Percentiles rank a stretch among this genome's conserved stretches.
phyloP scores from a whole-genome alignment of 2,113 vertebrate species.

The Leptobrachium ailaonicum region DNA sequence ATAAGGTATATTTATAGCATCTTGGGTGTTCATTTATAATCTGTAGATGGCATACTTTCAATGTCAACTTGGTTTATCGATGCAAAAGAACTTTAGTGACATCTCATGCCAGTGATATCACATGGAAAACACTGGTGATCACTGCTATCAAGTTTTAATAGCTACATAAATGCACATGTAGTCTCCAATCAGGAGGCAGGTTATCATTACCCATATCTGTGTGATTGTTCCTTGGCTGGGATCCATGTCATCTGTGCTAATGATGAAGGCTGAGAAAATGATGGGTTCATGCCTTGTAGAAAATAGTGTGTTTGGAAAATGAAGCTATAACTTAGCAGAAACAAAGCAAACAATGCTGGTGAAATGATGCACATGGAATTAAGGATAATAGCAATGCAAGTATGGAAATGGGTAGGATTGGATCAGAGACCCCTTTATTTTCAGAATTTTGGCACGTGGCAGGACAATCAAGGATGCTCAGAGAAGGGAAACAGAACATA shows the following conservation, averaged over 20 bases:
- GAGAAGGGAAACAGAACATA: too few relatives aligned
- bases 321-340: background rate
- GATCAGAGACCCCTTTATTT: too few relatives aligned
- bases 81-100: background rate
- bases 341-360: too few relatives aligned
- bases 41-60: background rate
- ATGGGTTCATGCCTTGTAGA: background rate
- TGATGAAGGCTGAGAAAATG: background rate
- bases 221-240: background rate
- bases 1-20: too few relatives aligned
- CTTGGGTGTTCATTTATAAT: too few relatives aligned
- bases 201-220: constrained; percentile 23
- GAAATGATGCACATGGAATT: too few relatives aligned
- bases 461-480: too few relatives aligned
- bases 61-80: background rate
- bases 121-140: constrained; percentile 13
- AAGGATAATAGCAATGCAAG: too few relatives aligned
- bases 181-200: background rate
- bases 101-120: background rate
- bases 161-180: background rate
- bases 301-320: background rate
- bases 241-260: constrained; percentile 24
- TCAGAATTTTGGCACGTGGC: too few relatives aligned
- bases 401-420: too few relatives aligned
- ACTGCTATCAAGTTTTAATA: constrained; percentile 29